Base-by-base conservation (phyloP, 2,113 vertebrate species). In the Oreochromis niloticus region DNA sequence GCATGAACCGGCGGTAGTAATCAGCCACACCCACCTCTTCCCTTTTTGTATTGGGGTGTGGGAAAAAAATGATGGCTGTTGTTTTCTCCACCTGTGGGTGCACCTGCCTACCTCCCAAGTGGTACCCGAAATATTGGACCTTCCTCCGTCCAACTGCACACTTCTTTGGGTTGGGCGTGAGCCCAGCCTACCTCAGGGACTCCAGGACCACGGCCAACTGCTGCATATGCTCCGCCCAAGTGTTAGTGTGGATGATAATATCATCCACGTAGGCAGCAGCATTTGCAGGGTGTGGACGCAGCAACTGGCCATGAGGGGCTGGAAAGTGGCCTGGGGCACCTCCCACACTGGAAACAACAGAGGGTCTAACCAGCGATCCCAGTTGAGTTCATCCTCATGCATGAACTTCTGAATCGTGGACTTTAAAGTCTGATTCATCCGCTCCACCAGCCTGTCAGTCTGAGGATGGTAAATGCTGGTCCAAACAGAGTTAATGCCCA, bases 241-340 rank as follows among this genome's bases (percentile, higher is more conserved):
- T 66, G 32, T 66, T n/a, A 36, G 32, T 1, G 17, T 66, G 1
- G 2, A 66, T 39, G 32, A 36, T 63, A 36, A 39, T 36, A 66
- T 36, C 61, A 66, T 39, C 6, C 61, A 66, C 39, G 61, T 66
- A 0, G 17, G 61, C 61, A 66, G 32, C 6, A 0, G 1, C 61
- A 66, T 66, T 39, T 66, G 10, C 61, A 39, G 32, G 2, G 12
- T 66, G 9, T 1, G 61, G 61, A 66, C 0, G 4, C 61, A 36
- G 36, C 6, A 4, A n/a, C 59, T n/a, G 34, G 34, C 34, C 34
- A 36, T 36, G 10, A n/a, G 10, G 16, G 12, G 1, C 30, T 63
- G 32, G 59, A 4, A 36, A 0, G 59, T 7, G 59, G 0, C 17
- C 59, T 4, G 17, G 16, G 9, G 32, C 9, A 19, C 32, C 59